Percentiles rank a stretch among this genome's conserved stretches.
These are phyloP conservation scores for Hemithea aestivaria DNA, from an alignment of 2,888 invertebrate genomes.

Conservation along the genomic window DNA sequence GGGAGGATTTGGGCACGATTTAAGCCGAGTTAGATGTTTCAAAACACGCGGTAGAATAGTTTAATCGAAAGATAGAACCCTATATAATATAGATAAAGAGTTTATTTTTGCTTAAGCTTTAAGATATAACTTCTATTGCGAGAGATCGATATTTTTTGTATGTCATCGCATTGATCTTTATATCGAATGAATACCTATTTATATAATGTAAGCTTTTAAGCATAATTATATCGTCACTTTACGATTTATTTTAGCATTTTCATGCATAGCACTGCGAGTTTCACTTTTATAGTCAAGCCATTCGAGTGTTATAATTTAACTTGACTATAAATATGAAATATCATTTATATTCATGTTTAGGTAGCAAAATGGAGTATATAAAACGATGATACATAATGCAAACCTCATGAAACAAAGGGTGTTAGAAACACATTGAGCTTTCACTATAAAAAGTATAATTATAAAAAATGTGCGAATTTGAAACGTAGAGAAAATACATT, in stretches of 20 bases:
- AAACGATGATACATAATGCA: slow-evolving; percentile 16
- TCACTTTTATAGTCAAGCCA: slow-evolving; percentile 16
- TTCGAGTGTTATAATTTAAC: neutral
- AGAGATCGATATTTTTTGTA: slow-evolving; percentile 73
- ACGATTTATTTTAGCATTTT: slow-evolving; percentile 21
- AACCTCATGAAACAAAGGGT: slow-evolving; percentile 62
- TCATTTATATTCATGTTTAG: slow-evolving; percentile 25
- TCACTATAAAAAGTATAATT: slow-evolving; percentile 31
- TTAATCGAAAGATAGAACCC: slow-evolving; percentile 42
- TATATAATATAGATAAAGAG: slow-evolving; percentile 60
- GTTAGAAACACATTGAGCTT: slow-evolving; percentile 73
- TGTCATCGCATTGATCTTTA: slow-evolving; percentile 61
- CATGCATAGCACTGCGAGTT: slow-evolving; percentile 24
- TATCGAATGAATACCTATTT: slow-evolving; percentile 40
- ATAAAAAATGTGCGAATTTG: slow-evolving; percentile 12
- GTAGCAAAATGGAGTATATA: slow-evolving; percentile 22
- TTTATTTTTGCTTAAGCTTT: slow-evolving; percentile 78
- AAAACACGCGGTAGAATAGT: slow-evolving; percentile 40
- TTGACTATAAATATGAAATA: slow-evolving; percentile 8
- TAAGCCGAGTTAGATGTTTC: slow-evolving; percentile 57
- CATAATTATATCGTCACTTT: slow-evolving; percentile 23
- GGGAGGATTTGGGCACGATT: slow-evolving; percentile 62
- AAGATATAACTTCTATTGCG: slow-evolving; percentile 69
- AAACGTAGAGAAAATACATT: slow-evolving; percentile 8
- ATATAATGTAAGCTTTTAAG: slow-evolving; percentile 54